Evolutionary conservation across 2,797 vertebrate species (phyloP).

Genomic region (Tamandua tetradactyla): DNA sequence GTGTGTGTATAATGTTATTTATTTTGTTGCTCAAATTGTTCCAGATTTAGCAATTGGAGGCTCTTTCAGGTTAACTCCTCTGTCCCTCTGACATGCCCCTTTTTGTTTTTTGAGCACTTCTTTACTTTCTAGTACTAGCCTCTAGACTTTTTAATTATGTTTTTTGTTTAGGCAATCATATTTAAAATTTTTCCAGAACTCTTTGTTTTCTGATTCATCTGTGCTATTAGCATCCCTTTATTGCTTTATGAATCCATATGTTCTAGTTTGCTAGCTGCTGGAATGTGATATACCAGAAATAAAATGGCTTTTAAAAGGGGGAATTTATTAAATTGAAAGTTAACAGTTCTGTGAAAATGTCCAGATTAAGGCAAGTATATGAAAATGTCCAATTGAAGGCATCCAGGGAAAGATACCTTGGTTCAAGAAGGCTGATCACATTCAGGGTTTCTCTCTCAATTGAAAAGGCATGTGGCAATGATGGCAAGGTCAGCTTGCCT

Average conservation of each 20-base stretch:
- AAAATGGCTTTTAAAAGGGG: too few relatives aligned
- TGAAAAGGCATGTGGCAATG: too few relatives aligned
- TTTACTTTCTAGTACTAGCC: background rate
- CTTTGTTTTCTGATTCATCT: background rate
- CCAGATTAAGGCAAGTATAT: too few relatives aligned
- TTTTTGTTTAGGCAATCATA: slow-evolving; percentile 14
- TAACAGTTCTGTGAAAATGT: too few relatives aligned
- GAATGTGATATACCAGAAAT: too few relatives aligned
- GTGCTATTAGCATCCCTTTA: slow-evolving; percentile 5
- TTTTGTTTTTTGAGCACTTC: background rate
- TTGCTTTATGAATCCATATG: slow-evolving; percentile 3
- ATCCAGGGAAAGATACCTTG: too few relatives aligned
- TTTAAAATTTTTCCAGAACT: slow-evolving; percentile 23
- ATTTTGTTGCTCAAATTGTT: slow-evolving; percentile 49
- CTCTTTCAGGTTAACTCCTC: background rate
- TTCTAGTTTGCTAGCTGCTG: too few relatives aligned
- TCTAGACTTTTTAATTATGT: background rate
- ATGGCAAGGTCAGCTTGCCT: too few relatives aligned
- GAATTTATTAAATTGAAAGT: too few relatives aligned
- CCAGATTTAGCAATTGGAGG: background rate
- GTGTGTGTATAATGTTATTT: slow-evolving; percentile 44
- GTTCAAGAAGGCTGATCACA: too few relatives aligned
- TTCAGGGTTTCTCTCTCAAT: too few relatives aligned
- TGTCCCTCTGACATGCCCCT: background rate
- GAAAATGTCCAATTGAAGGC: too few relatives aligned